Conservation (phyloP, 2,888 invertebrate species). For the Drosophila demipolita region DNA sequence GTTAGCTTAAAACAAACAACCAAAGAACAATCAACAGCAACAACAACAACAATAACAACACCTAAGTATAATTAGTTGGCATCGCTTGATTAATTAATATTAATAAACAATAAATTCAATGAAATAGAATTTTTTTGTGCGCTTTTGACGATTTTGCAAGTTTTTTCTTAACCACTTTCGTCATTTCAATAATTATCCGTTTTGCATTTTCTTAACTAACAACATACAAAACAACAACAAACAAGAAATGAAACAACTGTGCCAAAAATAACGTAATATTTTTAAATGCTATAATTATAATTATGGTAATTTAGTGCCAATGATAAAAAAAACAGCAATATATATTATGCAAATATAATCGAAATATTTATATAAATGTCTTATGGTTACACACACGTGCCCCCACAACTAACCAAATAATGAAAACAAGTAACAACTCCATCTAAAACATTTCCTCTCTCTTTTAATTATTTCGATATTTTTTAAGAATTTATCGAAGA, state of each 20-base stretch:
- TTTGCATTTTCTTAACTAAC: constrained; percentile 71
- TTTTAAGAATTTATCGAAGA: constrained; percentile 30
- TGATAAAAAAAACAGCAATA: constrained; percentile 24
- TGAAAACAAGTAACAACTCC: constrained; percentile 26
- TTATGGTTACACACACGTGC: constrained; percentile 85
- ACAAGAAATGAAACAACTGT: constrained; percentile 36
- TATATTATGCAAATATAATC: constrained; percentile 46
- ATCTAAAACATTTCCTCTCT: constrained; percentile 32
- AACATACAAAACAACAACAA: constrained; percentile 28
- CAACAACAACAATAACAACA: constrained; percentile 26
- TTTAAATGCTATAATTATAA: constrained; percentile 24
- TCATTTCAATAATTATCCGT: constrained; percentile 54
- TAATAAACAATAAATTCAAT: constrained; percentile 22
- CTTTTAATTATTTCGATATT: constrained; percentile 33
- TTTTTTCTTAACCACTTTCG: constrained; percentile 43
- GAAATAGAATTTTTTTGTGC: constrained; percentile 22
- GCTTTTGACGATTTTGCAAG: constrained; percentile 41
- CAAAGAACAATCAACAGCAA: constrained; percentile 3
- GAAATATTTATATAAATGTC: constrained; percentile 81
- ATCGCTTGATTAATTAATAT: constrained; percentile 79
- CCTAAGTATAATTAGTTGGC: constrained; percentile 74
- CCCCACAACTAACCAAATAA: constrained; percentile 42
- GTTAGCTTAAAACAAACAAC: constrained; percentile 23
- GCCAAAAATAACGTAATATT: constrained; percentile 42
- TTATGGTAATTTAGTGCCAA: constrained; percentile 34